Evolutionary conservation across 2,113 vertebrate genomes (phyloP).

Genomic region (human (Homo sapiens)): GRCh38 chr21:38697501-38698000

Average conservation of each 20-base stretch:
- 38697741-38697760: fast-evolving
- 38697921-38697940: neutral
- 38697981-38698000: neutral
- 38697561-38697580: neutral
- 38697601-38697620: too few relatives aligned
- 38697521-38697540: neutral
- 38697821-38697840: neutral
- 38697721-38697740: too few relatives aligned
- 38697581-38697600: fast-evolving
- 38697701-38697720: neutral
- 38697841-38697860: neutral
- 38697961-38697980: neutral
- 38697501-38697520: neutral
- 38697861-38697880: neutral
- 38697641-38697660: neutral
- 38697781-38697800: too few relatives aligned
- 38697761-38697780: neutral
- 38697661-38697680: neutral
- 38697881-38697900: neutral
- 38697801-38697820: neutral
- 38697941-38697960: neutral
- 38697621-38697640: neutral
- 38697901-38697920: neutral
- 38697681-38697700: fast-evolving
- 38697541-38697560: fast-evolving